Evolutionary conservation across 2,888 invertebrate genomes (phyloP), one percentile per base, ranked within the genome.

Genomic region (Cheilosia pagana): DNA sequence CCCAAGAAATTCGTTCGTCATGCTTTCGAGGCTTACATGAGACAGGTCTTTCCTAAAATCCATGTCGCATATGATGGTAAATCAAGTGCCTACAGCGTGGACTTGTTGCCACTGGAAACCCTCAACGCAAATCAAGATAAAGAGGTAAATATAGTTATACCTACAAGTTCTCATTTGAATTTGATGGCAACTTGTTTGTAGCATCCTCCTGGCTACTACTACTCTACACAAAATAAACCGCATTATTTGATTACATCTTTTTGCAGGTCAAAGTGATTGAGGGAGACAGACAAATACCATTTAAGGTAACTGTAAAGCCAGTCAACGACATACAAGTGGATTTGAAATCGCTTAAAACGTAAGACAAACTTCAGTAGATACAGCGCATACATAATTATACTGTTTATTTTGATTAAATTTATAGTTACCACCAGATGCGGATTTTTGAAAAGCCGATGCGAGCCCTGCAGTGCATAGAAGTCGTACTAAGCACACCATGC

Each of bases 41-140:
- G 83, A 0, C 88, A 89, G 39, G 71, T 83, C 62, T 93, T 93
- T 88, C 92, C 93, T 0, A 89, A 92, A 0, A 88, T 90, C 41
- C 87, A 91, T 78, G 93, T 95, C n/a, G 96, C 95, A 0, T 97
- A 94, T 90, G 96, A 97, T 92, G 96, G 96, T 28, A 93, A 91
- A 43, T 95, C 95, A 87, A 96, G 95, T 89, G 93, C 94, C 68
- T 96, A 94, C 87, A 91, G 89, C 2, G 77, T 88, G 2, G 62
- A 87, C 8, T 83, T 77, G 23, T 74, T 92, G 7, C 59, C 87
- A 0, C 45, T 25, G 16, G 16, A 60, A 5, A 14, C 55, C 0
- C 19, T 85, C 3, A 85, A 86, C 1, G 60, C 53, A 7, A 43
- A 60, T 2, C 67, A 87, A 5, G 88, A 88, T 82, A 88, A 89